These are phyloP conservation scores for Catharus ustulatus DNA, from an alignment of 2,797 vertebrate genomes.

Conservation along the genomic window DNA sequence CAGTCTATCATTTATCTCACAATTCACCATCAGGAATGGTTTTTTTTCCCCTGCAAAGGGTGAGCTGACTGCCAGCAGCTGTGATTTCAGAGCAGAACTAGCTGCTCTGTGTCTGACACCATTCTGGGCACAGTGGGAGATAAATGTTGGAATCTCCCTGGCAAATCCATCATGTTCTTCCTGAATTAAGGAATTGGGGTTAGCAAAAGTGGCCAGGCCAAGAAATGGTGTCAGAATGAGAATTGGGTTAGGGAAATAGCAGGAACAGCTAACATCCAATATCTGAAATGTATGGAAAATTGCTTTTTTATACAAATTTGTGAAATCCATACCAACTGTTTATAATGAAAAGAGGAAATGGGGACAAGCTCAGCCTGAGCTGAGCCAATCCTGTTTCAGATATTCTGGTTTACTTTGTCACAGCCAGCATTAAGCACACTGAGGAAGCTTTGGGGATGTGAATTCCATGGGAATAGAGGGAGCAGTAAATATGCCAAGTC, in stretches of 20 bases:
- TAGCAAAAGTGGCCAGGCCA: not conserved
- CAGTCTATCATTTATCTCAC: not conserved
- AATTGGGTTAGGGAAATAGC: not conserved
- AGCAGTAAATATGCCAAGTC: not conserved
- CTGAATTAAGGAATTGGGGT: not conserved
- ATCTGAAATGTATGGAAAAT: not conserved
- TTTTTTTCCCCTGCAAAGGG: not conserved
- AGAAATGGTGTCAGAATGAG: not conserved
- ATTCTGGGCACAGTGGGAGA: not conserved
- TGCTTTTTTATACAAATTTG: not conserved
- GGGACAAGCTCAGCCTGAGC: not conserved
- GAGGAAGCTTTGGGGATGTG: not conserved
- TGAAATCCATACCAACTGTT: not conserved
- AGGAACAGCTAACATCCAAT: not conserved
- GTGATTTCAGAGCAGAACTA: not conserved
- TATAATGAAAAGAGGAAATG: not conserved
- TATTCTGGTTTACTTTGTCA: not conserved
- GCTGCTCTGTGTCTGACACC: not conserved
- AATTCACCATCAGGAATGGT: not conserved
- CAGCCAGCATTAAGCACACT: not conserved
- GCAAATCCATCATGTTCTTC: not conserved
- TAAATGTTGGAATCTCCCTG: not conserved
- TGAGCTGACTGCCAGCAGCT: not conserved
- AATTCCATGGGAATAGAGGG: not conserved
- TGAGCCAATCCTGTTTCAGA: not conserved